Base-by-base conservation (phyloP, 2,888 invertebrate species). In the Nycteola revayana region DNA sequence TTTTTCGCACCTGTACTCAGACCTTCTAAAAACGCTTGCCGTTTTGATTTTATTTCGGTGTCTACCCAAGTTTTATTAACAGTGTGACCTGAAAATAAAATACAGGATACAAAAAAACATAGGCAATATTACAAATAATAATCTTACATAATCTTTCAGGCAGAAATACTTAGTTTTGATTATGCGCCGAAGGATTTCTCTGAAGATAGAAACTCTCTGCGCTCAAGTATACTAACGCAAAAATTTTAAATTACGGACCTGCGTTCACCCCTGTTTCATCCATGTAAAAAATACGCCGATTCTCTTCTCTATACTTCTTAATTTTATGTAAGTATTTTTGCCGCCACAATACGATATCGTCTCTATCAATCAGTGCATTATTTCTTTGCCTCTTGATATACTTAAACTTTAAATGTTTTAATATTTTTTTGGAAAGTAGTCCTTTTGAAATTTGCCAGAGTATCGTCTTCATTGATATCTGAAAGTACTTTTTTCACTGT, bases 231-330 rank as follows among this genome's bases (percentile, higher is more conserved):
- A 24, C 18, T 17, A 9, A 25, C 3, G 17, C 11, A 20, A 21
- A 10, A 25, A n/a, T n/a, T n/a, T 21, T n/a, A 25, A 8, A 25
- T 24, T 7, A 18, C 29, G 35, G 38, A 45, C 43, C 49, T 27
- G 43, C 42, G 30, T 46, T 47, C 22, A 49, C 26, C 43, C 41
- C 42, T 32, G 43, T 42, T 42, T 32, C 21, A 32, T 32, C 32
- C 18, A 32, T 18, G 21, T 32, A 26, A 32, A 26, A 11, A 1
- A 26, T 32, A 5, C 21, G 18, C 6, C 32, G 32, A 9, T 26
- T 32, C 7, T 32, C 25, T 1, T 26, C 10, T 0, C 32, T 10
- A 6, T 32, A 32, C 21, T 7, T 18, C 21, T 32, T 32, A 25
- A 17, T 32, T 21, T 28, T 24, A 9, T 25, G 24, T 18, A 35